Conservation (phyloP, 2,888 invertebrate genomes). For the Teinopalpus imperialis region DNA sequence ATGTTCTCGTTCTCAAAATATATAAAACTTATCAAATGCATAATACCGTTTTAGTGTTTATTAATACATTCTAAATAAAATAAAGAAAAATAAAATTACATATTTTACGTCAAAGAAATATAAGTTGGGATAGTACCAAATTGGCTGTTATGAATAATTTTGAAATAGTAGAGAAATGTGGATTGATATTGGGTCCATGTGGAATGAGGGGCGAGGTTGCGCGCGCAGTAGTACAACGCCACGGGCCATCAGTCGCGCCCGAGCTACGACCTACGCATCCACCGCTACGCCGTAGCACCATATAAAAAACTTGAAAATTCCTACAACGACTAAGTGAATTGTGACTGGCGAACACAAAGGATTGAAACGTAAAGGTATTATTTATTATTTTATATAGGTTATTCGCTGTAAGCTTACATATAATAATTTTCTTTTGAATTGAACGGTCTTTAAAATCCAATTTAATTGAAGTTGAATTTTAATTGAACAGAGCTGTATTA, state of each 20-base stretch:
- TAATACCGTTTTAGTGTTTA: too few species aligned
- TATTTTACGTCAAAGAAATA: background rate
- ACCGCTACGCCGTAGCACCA: constrained; percentile 69
- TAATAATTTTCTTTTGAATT: background rate
- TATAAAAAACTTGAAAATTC: constrained; percentile 27
- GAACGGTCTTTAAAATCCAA: background rate
- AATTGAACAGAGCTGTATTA: background rate
- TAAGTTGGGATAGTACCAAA: constrained; percentile 35
- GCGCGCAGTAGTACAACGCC: constrained; percentile 67
- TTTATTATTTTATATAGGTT: too few species aligned
- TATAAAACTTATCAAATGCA: too few species aligned
- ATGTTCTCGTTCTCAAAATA: too few species aligned
- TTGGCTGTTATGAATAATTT: constrained; percentile 59
- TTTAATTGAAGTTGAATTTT: background rate
- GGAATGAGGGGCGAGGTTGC: constrained; percentile 72
- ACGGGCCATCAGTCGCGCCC: constrained; percentile 67
- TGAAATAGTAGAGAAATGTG: constrained; percentile 55
- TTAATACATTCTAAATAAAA: too few species aligned
- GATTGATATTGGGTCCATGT: constrained; percentile 75
- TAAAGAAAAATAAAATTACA: too few species aligned
- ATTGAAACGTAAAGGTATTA: constrained; percentile 19
- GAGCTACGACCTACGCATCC: constrained; percentile 56
- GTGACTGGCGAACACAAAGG: constrained; percentile 31
- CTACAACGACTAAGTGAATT: constrained; percentile 33
- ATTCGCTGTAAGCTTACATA: background rate